Conservation (phyloP, 2,888 invertebrate genomes). For the Drosophila nr. perissopoda region DNA sequence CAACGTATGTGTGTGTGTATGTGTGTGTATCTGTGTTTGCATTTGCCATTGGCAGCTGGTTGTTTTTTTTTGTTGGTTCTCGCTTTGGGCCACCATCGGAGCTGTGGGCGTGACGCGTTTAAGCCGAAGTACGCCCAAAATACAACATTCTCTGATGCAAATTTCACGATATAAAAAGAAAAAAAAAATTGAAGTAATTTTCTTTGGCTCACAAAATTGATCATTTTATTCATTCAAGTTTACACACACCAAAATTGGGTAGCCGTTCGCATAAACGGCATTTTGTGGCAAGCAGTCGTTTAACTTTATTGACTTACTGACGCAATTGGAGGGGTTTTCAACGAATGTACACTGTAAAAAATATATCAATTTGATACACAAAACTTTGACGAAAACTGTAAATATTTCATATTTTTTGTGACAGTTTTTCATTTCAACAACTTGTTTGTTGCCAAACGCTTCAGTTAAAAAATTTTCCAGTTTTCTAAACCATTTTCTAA, state of each 20-base stretch:
- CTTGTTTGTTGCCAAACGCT: not conserved
- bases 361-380: not conserved
- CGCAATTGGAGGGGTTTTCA: conserved; percentile 7
- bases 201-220: conserved; percentile 36
- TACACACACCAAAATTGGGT: conserved; percentile 38
- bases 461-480: conserved; percentile 11
- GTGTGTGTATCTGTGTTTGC: conserved; percentile 20
- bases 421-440: not conserved
- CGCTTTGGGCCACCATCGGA: conserved; percentile 47
- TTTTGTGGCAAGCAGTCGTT: conserved; percentile 23
- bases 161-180: conserved; percentile 62
- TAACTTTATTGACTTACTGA: conserved; percentile 32
- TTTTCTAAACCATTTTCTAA: conserved; percentile 10
- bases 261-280: conserved; percentile 39
- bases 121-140: conserved; percentile 50
- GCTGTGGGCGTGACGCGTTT: conserved; percentile 60
- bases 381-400: not conserved
- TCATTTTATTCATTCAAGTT: conserved; percentile 50
- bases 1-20: conserved; percentile 3
- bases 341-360: not conserved
- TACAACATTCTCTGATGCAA: conserved; percentile 60
- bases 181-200: conserved; percentile 65
- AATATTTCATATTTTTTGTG: not conserved
- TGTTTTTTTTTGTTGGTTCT: conserved; percentile 2
- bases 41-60: conserved; percentile 21